Evolutionary conservation across 2,113 vertebrate species (phyloP).

Genomic region (Chauna torquata): DNA sequence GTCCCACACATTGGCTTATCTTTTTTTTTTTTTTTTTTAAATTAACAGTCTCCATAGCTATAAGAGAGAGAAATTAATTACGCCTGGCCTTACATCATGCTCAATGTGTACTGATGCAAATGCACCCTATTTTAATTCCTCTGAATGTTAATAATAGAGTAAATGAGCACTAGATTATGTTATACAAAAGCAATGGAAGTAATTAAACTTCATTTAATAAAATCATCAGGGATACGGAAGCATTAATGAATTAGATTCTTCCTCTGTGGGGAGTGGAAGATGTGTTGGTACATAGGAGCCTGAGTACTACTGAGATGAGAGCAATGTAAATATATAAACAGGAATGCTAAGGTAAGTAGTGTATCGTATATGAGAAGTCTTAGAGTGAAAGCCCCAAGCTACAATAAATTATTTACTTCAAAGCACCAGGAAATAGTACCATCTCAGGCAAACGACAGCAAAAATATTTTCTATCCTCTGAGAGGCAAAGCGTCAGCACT

Average conservation of each 20-base stretch:
- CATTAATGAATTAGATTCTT: conserved; percentile 42
- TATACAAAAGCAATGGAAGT: conserved; percentile 63
- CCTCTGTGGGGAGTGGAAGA: conserved; percentile 20
- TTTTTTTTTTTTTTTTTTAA: background rate
- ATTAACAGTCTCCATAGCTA: conserved; percentile 9
- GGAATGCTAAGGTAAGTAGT: conserved; percentile 22
- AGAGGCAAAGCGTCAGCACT: conserved; percentile 7
- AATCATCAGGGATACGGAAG: conserved; percentile 46
- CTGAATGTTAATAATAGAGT: conserved; percentile 54
- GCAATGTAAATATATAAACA: conserved; percentile 50
- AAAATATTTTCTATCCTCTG: conserved; percentile 24
- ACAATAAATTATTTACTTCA: conserved; percentile 59
- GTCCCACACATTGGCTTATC: background rate
- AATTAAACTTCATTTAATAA: conserved; percentile 70
- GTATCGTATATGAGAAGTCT: conserved; percentile 12
- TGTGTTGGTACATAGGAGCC: background rate
- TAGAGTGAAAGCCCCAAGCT: conserved; percentile 34
- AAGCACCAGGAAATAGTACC: conserved; percentile 30
- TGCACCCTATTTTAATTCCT: conserved; percentile 48
- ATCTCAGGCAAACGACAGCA: conserved; percentile 29
- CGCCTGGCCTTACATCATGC: background rate
- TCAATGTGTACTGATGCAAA: conserved; percentile 56
- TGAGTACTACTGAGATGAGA: background rate
- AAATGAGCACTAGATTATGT: conserved; percentile 59
- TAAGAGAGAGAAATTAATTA: conserved; percentile 48